These are phyloP conservation scores for Scleropages formosus DNA, from an alignment of 2,797 vertebrate species.

Conservation along the genomic window DNA sequence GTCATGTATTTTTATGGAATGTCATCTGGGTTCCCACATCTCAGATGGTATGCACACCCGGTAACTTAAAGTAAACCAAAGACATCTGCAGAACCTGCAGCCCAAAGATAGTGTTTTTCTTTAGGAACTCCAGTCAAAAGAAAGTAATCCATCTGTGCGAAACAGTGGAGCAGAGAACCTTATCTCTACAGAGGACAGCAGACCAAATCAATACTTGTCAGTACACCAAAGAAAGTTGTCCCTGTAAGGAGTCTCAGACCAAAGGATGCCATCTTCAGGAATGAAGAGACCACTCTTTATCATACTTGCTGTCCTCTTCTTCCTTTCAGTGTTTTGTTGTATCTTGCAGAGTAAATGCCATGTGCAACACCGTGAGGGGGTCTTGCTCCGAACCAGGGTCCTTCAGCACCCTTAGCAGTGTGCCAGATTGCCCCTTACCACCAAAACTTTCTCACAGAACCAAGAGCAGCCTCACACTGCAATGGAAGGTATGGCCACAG, in stretches of 20 bases:
- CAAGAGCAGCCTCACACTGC: conserved; percentile 88
- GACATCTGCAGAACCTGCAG: no score
- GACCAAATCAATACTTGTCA: not conserved
- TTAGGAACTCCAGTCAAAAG: no score
- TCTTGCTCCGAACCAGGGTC: conserved; percentile 83
- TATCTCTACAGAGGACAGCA: no score
- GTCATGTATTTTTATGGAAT: not conserved
- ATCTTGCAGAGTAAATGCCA: conserved; percentile 77
- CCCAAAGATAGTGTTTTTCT: no score
- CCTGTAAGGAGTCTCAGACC: not conserved
- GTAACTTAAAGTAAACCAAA: not conserved
- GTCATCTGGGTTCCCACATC: not conserved
- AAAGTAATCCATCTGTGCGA: no score
- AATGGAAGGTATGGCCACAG: conserved; percentile 86
- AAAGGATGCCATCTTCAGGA: no score
- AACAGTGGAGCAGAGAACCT: no score
- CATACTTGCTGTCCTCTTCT: not conserved
- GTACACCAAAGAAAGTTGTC: not conserved
- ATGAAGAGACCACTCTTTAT: not conserved
- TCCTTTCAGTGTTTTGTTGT: conserved; percentile 1
- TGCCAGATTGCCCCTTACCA: conserved; percentile 82
- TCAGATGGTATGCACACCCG: not conserved
- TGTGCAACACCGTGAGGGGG: conserved; percentile 87
- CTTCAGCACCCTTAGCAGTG: conserved; percentile 90
- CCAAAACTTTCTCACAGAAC: conserved; percentile 88